A percentile compares a stretch with the other conserved stretches of the same genome.
Evolutionary conservation across 2,888 invertebrate species (phyloP).

Genomic region (Tridacna crocea): DNA sequence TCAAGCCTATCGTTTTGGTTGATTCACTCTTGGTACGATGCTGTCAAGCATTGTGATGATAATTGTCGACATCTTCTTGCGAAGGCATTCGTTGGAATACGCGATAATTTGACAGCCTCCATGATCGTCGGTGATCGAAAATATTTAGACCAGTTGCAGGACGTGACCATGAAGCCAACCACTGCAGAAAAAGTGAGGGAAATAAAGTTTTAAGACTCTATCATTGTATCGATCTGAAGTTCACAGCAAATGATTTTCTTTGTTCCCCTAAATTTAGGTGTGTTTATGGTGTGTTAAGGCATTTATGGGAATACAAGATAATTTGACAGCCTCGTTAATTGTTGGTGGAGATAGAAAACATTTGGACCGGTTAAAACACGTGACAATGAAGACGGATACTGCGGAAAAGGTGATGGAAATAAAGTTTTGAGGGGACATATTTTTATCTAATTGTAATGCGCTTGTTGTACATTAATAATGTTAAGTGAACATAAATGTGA

Average conservation of each 20-base stretch:
- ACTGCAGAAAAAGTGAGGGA: conserved; percentile 1
- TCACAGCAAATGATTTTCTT: too few species aligned
- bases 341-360: conserved; percentile 1
- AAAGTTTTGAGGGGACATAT: conserved; percentile 1
- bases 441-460: conserved; percentile 3
- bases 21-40: conserved; percentile 1
- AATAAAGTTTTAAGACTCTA: not conserved
- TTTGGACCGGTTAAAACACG: not conserved
- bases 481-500: too few species aligned
- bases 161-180: not conserved
- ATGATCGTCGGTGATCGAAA: not conserved
- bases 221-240: too few species aligned
- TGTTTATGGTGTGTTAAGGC: too few species aligned
- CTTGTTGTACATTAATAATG: not conserved
- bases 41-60: conserved; percentile 3
- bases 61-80: not conserved
- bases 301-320: conserved; percentile 8
- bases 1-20: conserved; percentile 4
- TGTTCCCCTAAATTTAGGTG: too few species aligned
- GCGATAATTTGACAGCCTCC: conserved; percentile 4
- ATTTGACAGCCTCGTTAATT: conserved; percentile 1
- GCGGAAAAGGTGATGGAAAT: not conserved
- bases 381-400: conserved; percentile 1
- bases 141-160: not conserved
- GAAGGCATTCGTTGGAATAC: not conserved